These are phyloP conservation scores for Porites lobata DNA, from an alignment of 92 coral and sea anemone genomes.

Conservation along the genomic window DNA sequence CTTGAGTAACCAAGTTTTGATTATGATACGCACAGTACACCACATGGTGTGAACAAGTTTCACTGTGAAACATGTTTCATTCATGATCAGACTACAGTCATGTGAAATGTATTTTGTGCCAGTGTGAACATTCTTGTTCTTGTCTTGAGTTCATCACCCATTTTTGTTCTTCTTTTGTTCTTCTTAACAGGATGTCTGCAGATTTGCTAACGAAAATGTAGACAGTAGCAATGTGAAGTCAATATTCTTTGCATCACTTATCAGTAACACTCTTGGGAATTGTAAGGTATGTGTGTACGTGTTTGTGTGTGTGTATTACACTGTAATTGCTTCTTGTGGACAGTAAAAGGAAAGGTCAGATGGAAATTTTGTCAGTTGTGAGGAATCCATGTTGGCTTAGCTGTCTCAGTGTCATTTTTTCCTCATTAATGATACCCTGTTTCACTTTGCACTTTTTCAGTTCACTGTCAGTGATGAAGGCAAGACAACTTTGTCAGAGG, in stretches of 20 bases:
- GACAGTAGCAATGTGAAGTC: conserved; percentile 81
- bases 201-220: conserved; percentile 81
- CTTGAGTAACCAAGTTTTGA: no score
- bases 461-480: conserved; percentile 75
- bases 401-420: neutral
- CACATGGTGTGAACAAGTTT: no score
- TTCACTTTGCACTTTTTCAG: conserved; percentile 11
- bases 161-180: neutral
- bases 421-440: neutral
- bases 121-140: no score
- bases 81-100: no score
- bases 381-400: no score
- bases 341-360: neutral
- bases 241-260: conserved; percentile 78
- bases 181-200: conserved; percentile 83
- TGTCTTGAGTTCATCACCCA: no score
- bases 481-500: conserved; percentile 70
- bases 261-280: conserved; percentile 71
- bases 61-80: no score
- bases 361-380: no score
- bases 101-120: no score
- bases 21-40: no score
- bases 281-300: conserved; percentile 73
- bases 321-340: neutral
- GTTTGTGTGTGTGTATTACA: no score